Percentiles rank a stretch among this genome's conserved stretches.
Evolutionary conservation across 1,140 invertebrate species (phyloP).

Genomic region (Dreissena polymorpha): DNA sequence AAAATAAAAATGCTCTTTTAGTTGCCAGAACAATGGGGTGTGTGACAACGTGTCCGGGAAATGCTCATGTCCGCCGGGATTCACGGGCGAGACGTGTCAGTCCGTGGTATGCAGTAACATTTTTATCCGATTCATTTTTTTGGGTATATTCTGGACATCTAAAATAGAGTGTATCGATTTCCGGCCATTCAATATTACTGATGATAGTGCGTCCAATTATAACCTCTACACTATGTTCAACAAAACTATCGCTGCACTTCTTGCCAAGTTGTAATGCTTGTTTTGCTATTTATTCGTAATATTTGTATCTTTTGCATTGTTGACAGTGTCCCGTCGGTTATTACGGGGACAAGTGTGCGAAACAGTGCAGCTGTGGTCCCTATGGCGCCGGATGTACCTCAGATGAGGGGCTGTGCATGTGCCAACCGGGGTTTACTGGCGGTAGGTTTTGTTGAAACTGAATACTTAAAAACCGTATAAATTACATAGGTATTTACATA

Average conservation of each 20-base stretch:
- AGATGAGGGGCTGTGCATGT: slow-evolving; percentile 84
- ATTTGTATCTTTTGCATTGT: neutral
- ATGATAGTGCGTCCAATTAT: too few species aligned
- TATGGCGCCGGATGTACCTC: slow-evolving; percentile 85
- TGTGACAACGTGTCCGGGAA: slow-evolving; percentile 85
- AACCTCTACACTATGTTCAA: too few species aligned
- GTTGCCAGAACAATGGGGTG: slow-evolving; percentile 70
- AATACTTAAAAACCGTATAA: too few species aligned
- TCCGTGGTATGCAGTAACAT: slow-evolving; percentile 73
- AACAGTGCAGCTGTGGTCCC: slow-evolving; percentile 74
- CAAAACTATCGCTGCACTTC: too few species aligned
- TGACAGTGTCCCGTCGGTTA: slow-evolving; percentile 61
- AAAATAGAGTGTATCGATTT: neutral
- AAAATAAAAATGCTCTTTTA: slow-evolving; percentile 19
- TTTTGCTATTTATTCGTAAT: too few species aligned
- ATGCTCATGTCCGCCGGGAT: slow-evolving; percentile 90
- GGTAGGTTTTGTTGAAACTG: slow-evolving; percentile 34
- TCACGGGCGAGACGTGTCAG: slow-evolving; percentile 86
- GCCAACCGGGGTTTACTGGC: slow-evolving; percentile 77
- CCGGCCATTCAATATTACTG: too few species aligned
- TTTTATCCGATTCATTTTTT: neutral
- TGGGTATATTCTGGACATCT: neutral
- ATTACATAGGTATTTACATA: too few species aligned
- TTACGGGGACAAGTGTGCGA: slow-evolving; percentile 61
- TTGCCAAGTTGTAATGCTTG: too few species aligned